These are phyloP conservation scores for Pagetopsis macropterus DNA, from an alignment of 2,797 vertebrate species.

Conservation along the genomic window DNA sequence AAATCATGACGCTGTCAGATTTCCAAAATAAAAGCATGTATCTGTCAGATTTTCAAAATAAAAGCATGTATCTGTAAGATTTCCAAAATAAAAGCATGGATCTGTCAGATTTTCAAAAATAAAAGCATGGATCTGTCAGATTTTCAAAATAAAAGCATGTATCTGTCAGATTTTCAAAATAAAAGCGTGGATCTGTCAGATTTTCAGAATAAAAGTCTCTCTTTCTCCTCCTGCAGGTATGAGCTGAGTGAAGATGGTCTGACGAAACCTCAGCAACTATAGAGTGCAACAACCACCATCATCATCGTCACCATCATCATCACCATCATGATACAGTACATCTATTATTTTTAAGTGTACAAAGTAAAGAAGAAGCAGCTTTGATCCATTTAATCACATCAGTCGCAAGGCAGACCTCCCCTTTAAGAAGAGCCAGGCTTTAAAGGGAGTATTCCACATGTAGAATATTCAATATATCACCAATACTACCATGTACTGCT, in stretches of 20 bases:
- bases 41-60: too few relatives aligned
- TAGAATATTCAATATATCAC: slow-evolving; percentile 33
- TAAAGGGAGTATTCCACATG: slow-evolving; percentile 55
- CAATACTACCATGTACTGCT: slow-evolving; percentile 28
- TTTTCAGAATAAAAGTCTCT: slow-evolving; percentile 12
- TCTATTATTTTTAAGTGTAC: slow-evolving; percentile 72
- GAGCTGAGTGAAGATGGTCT: slow-evolving; percentile 92
- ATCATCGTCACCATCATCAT: slow-evolving; percentile 4
- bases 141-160: too few relatives aligned
- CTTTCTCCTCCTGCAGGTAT: slow-evolving; percentile 82
- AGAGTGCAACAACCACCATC: slow-evolving; percentile 47
- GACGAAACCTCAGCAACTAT: slow-evolving; percentile 77
- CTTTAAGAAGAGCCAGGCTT: slow-evolving; percentile 70
- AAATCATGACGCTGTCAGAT: too few relatives aligned
- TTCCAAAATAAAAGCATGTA: too few relatives aligned
- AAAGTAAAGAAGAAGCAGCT: slow-evolving; percentile 58
- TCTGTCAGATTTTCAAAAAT: too few relatives aligned
- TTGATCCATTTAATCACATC: slow-evolving; percentile 68
- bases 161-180: too few relatives aligned
- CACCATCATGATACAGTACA: slow-evolving; percentile 24
- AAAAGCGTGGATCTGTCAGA: too few relatives aligned
- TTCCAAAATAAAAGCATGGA: too few relatives aligned
- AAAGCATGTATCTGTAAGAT: too few relatives aligned
- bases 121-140: too few relatives aligned
- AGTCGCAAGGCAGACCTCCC: slow-evolving; percentile 69